Conservation (phyloP, 1,140 invertebrate genomes). For the Cotesia chilonis region DNA sequence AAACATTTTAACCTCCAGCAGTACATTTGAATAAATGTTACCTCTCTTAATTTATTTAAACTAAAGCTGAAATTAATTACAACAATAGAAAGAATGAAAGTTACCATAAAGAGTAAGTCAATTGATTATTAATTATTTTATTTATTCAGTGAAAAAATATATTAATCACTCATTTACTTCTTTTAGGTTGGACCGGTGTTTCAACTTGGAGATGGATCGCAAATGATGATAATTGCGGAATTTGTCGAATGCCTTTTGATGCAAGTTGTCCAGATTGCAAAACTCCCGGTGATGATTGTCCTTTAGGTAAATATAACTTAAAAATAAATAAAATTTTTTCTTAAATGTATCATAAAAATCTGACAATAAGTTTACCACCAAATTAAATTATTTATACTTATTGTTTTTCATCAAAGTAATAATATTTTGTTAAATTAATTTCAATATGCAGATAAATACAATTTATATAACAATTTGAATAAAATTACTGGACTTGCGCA, state of each 20-base stretch:
- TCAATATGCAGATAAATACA: not conserved
- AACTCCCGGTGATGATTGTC: constrained; percentile 97
- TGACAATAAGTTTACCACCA: no score
- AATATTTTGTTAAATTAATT: not conserved
- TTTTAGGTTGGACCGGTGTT: constrained; percentile 88
- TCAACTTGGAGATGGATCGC: constrained; percentile 98
- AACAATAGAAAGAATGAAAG: constrained; percentile 49
- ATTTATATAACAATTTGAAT: not conserved
- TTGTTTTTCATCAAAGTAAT: no score
- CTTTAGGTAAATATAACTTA: constrained; percentile 71
- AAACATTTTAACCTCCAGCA: no score
- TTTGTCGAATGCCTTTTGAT: constrained; percentile 98
- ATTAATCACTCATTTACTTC: constrained; percentile 18
- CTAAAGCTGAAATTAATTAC: no score
- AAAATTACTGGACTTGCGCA: constrained; percentile 14
- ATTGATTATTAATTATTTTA: constrained; percentile 9
- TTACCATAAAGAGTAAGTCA: constrained; percentile 57
- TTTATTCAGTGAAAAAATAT: not conserved
- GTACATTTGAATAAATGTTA: no score
- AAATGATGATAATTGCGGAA: constrained; percentile 99
- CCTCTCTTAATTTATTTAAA: no score
- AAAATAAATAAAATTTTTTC: constrained; percentile 23
- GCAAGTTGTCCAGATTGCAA: constrained; percentile 99
- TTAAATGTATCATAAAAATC: not conserved
- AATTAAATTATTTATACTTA: no score